Evolutionary conservation across 1,140 invertebrate genomes (phyloP).

Genomic region (Listronotus bonariensis): DNA sequence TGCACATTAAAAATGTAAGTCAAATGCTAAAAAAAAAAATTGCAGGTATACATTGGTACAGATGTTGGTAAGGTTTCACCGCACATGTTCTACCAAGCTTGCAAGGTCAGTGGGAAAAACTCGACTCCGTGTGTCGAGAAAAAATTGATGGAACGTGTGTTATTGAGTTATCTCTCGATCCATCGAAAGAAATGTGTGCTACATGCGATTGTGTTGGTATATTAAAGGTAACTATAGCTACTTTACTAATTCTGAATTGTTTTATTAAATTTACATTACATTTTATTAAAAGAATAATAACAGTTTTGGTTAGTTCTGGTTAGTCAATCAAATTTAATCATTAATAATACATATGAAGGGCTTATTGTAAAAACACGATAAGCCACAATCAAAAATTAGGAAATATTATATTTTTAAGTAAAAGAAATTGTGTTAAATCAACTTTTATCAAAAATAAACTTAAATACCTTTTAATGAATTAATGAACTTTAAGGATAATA

Average conservation of each 20-base stretch:
- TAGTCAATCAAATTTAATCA: neutral
- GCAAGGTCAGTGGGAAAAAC: constrained; percentile 93
- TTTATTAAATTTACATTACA: constrained; percentile 1
- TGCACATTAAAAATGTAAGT: too few relatives aligned
- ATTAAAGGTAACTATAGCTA: constrained; percentile 62
- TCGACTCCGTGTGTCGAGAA: constrained; percentile 89
- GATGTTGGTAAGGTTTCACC: constrained; percentile 84
- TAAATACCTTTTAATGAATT: too few relatives aligned
- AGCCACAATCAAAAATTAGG: too few relatives aligned
- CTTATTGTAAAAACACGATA: too few relatives aligned
- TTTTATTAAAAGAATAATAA: too few relatives aligned
- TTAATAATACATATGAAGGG: too few relatives aligned
- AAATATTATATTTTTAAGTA: too few relatives aligned
- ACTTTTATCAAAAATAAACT: too few relatives aligned
- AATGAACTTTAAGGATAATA: too few relatives aligned
- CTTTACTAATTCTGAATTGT: neutral
- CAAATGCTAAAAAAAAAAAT: too few relatives aligned
- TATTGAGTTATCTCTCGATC: constrained; percentile 89
- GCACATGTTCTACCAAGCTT: constrained; percentile 95
- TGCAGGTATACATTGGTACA: constrained; percentile 91
- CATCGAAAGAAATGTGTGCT: constrained; percentile 87
- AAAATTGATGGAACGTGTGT: constrained; percentile 89
- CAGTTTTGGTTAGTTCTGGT: neutral
- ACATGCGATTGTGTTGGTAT: constrained; percentile 87
- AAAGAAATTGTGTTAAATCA: too few relatives aligned